These are phyloP conservation scores for Phyllostomus discolor DNA, from an alignment of 2,113 vertebrate species.

Conservation along the genomic window DNA sequence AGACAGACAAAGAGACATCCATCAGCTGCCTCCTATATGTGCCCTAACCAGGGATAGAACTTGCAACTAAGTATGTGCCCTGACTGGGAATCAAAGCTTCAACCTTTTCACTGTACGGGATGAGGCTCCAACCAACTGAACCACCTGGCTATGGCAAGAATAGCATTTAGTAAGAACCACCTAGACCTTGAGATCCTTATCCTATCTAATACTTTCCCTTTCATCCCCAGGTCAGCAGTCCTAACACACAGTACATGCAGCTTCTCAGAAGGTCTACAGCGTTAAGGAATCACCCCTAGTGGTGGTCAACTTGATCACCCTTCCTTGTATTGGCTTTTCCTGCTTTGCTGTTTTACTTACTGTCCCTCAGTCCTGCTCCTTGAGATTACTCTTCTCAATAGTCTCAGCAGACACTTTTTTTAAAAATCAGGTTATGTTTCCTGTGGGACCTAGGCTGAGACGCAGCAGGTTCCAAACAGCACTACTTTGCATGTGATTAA, in stretches of 20 bases:
- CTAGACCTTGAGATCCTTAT: neutral
- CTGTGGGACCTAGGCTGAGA: neutral
- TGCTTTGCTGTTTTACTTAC: neutral
- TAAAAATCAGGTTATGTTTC: neutral
- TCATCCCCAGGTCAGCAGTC: neutral
- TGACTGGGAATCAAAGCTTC: no score
- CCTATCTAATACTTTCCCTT: neutral
- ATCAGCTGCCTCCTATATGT: no score
- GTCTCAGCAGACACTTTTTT: neutral
- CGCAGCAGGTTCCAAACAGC: neutral
- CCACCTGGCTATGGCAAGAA: neutral
- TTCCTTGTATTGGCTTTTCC: neutral
- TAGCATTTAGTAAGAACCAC: neutral
- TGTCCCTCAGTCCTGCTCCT: neutral
- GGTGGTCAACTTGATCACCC: neutral
- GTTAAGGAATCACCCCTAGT: neutral
- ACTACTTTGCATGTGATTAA: neutral
- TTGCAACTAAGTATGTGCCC: no score
- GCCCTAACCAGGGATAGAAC: no score
- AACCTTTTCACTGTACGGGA: no score
- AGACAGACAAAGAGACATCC: no score
- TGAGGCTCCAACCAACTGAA: no score
- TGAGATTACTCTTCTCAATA: neutral
- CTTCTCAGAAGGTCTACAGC: neutral
- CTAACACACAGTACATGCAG: neutral